Evolutionary conservation across 2,797 vertebrate species (phyloP).

Genomic region (Simalia tracyae): DNA sequence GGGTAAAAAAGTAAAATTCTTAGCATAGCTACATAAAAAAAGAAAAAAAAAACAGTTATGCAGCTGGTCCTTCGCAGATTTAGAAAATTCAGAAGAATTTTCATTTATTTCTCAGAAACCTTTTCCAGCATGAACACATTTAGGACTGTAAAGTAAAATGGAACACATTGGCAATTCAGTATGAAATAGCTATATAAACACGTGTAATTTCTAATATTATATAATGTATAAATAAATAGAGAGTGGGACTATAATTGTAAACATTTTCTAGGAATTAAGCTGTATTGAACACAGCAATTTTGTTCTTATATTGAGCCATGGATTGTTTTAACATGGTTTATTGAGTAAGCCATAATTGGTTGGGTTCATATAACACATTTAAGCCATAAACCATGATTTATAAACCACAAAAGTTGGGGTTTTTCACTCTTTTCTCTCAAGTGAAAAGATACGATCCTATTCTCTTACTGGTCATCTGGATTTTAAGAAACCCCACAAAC

Average conservation of each 20-base stretch:
- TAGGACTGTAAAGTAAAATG: neutral
- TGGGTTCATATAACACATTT: neutral
- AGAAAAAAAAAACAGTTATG: neutral
- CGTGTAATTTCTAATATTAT: neutral
- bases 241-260: neutral
- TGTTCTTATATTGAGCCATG: neutral
- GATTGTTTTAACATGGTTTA: neutral
- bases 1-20: conserved; percentile 10
- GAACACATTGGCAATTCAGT: neutral
- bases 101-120: neutral
- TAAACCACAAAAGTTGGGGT: neutral
- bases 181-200: neutral
- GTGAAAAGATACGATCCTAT: neutral
- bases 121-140: neutral
- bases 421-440: neutral
- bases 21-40: neutral
- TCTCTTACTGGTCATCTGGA: neutral
- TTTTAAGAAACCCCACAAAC: neutral
- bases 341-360: neutral
- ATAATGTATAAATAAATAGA: neutral
- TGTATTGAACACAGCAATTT: neutral
- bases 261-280: neutral
- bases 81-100: neutral
- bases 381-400: neutral
- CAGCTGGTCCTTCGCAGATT: neutral